Conservation (phyloP, 2,888 invertebrate species). For the Suillia variegata region DNA sequence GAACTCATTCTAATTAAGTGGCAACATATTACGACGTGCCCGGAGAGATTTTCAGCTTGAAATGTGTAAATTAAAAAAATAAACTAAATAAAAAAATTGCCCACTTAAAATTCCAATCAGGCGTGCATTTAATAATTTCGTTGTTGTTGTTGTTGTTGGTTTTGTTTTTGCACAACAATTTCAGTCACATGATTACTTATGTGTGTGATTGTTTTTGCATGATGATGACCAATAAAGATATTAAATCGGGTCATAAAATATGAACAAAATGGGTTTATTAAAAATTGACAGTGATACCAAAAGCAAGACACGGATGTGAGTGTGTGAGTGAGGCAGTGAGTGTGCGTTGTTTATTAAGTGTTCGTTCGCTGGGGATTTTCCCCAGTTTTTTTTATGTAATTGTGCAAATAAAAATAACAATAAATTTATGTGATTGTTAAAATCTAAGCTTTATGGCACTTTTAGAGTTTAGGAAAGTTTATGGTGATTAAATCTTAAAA, state of each 20-base stretch:
- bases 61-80: slow-evolving; percentile 9
- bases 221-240: slow-evolving; percentile 55
- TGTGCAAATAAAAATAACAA: no score
- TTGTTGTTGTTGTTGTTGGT: no score
- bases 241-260: slow-evolving; percentile 48
- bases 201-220: slow-evolving; percentile 22
- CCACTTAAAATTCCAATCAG: slow-evolving; percentile 46
- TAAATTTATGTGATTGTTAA: no score
- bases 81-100: slow-evolving; percentile 31
- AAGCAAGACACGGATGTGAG: not conserved
- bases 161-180: slow-evolving; percentile 15
- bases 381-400: not conserved
- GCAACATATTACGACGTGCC: slow-evolving; percentile 31
- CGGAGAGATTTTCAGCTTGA: slow-evolving; percentile 22
- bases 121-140: slow-evolving; percentile 50
- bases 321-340: not conserved
- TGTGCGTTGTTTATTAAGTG: not conserved
- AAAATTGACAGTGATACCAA: not conserved
- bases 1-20: slow-evolving; percentile 52
- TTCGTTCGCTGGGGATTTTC: not conserved
- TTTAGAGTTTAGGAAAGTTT: no score
- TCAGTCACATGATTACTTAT: no score
- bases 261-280: slow-evolving; percentile 45
- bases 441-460: no score
- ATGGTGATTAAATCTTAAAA: no score